phyloP scores from a whole-genome alignment of 2,888 invertebrate species.

The Sesia bembeciformis region DNA sequence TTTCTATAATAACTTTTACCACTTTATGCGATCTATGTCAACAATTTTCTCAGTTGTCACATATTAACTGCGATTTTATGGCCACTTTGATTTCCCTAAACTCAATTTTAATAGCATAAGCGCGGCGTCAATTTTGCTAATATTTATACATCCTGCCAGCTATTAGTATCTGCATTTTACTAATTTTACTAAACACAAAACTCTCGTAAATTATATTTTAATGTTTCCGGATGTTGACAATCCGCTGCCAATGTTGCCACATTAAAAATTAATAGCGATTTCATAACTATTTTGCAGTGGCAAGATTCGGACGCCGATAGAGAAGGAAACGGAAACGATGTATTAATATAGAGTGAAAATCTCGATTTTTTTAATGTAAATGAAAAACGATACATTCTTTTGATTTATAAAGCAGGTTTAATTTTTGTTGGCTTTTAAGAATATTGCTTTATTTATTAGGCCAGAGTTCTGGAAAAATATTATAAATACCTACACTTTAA shows the following conservation, averaged over 20 bases:
- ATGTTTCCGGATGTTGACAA: slow-evolving; percentile 63
- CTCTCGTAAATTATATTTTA: slow-evolving; percentile 65
- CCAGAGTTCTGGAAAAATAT: too few species aligned
- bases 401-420: too few species aligned
- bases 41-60: not conserved
- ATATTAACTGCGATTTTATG: not conserved
- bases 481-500: too few species aligned
- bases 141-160: slow-evolving; percentile 59
- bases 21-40: not conserved
- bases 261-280: slow-evolving; percentile 64
- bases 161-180: slow-evolving; percentile 55
- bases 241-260: slow-evolving; percentile 56
- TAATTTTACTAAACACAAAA: slow-evolving; percentile 65
- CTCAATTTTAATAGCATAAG: slow-evolving; percentile 34
- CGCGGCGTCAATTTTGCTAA: slow-evolving; percentile 41
- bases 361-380: slow-evolving; percentile 47
- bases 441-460: too few species aligned
- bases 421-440: too few species aligned
- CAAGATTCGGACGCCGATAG: slow-evolving; percentile 39
- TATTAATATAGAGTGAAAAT: slow-evolving; percentile 56
- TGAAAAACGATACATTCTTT: slow-evolving; percentile 11
- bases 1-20: too few species aligned
- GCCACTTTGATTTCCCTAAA: not conserved
- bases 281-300: slow-evolving; percentile 68
- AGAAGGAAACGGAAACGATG: slow-evolving; percentile 59